phyloP scores from a whole-genome alignment of 2,797 vertebrate genomes.

The Sebastes nivosus region DNA sequence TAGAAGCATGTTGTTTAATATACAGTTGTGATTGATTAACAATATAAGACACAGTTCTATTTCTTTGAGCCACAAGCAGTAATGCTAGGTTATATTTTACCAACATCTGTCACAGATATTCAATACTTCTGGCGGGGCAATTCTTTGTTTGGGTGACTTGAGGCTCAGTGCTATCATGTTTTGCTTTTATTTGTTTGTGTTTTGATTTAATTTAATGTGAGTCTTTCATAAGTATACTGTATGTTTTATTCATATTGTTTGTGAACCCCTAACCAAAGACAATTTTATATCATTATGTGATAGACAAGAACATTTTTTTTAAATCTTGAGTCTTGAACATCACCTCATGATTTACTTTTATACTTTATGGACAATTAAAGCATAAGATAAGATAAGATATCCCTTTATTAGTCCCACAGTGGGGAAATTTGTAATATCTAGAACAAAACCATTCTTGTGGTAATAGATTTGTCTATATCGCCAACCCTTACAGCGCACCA shows the following conservation, averaged over 20 bases:
- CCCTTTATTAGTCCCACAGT: too few relatives aligned
- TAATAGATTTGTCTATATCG: background rate
- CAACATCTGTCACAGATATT: background rate
- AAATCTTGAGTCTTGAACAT: background rate
- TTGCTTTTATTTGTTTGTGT: background rate
- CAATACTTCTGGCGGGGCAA: background rate
- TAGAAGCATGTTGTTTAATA: background rate
- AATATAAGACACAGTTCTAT: fast-evolving
- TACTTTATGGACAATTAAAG: background rate
- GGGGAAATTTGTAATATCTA: background rate
- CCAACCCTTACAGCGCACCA: background rate
- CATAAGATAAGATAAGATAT: background rate
- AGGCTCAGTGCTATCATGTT: background rate
- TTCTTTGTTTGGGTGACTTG: background rate
- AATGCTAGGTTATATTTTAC: background rate
- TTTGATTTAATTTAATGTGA: background rate
- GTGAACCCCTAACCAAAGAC: background rate
- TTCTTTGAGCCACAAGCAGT: background rate
- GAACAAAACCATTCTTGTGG: background rate
- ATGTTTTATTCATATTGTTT: background rate
- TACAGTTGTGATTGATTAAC: background rate
- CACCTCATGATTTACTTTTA: background rate
- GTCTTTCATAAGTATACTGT: background rate
- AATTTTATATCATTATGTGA: background rate
- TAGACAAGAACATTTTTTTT: background rate